Conservation (phyloP, 2,113 vertebrate species). For the Hemicordylus capensis region DNA sequence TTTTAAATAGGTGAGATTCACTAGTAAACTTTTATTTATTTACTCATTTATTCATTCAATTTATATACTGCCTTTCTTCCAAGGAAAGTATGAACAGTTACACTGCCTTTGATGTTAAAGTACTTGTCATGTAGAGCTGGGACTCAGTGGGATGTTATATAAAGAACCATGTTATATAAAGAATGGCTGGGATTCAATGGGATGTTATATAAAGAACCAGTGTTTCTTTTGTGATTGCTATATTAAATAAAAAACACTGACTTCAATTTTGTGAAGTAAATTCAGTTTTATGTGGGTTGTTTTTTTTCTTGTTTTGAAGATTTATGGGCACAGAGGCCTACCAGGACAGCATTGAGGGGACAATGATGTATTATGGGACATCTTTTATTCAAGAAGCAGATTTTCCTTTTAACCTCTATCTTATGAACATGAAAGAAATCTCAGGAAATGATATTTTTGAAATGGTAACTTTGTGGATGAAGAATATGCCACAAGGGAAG, state of each 20-base stretch:
- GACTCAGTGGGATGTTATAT: not conserved
- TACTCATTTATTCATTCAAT: too few relatives aligned
- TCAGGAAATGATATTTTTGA: conserved; percentile 79
- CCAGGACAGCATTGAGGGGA: conserved; percentile 78
- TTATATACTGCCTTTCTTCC: too few relatives aligned
- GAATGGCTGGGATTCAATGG: not conserved
- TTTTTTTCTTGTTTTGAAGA: conserved; percentile 69
- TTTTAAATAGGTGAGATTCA: not conserved
- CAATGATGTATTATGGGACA: conserved; percentile 93
- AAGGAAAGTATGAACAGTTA: too few relatives aligned
- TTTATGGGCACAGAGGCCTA: conserved; percentile 87
- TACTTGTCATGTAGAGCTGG: not conserved
- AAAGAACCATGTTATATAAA: not conserved
- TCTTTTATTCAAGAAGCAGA: conserved; percentile 85
- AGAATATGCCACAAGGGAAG: conserved; percentile 88
- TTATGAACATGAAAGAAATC: conserved; percentile 78
- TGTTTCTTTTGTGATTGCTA: not conserved
- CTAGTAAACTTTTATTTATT: not conserved
- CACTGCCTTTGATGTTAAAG: not conserved
- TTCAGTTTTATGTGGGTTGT: too few relatives aligned
- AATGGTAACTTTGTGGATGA: conserved; percentile 89
- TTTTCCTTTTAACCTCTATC: conserved; percentile 92
- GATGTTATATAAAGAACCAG: not conserved
- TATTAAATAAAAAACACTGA: not conserved
- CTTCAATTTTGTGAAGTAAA: not conserved